Evolutionary conservation across 2,113 vertebrate species (phyloP).

Genomic region (Lepus europaeus): DNA sequence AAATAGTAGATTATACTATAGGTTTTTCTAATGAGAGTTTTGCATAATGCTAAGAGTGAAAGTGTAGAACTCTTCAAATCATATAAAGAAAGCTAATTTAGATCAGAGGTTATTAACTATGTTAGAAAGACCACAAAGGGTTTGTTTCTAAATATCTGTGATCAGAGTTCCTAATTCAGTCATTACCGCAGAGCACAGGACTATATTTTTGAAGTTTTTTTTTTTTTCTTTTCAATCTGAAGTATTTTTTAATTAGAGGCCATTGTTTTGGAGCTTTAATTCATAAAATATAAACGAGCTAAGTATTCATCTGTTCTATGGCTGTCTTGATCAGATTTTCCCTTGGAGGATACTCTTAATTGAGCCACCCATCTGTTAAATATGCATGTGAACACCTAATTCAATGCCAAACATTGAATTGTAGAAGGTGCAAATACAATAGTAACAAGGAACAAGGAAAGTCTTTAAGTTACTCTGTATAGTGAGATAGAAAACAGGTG

Average conservation of each 20-base stretch:
- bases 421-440: neutral
- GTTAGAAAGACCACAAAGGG: neutral
- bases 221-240: neutral
- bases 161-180: neutral
- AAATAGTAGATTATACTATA: slow-evolving; percentile 38
- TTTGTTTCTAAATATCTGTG: slow-evolving; percentile 40
- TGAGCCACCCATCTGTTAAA: neutral
- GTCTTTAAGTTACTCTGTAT: neutral
- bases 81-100: slow-evolving; percentile 2
- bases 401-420: neutral
- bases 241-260: neutral
- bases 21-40: slow-evolving; percentile 12
- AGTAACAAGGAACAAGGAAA: neutral
- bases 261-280: neutral
- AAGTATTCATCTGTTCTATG: neutral
- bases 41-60: neutral
- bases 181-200: neutral
- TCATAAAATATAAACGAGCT: neutral
- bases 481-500: neutral
- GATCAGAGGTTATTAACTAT: neutral
- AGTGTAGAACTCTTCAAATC: slow-evolving; percentile 8
- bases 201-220: neutral
- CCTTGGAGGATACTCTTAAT: neutral
- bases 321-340: neutral
- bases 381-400: neutral